Percentiles rank a stretch among this genome's conserved stretches.
phyloP scores from a whole-genome alignment of 1,140 invertebrate species.

The Charaxes varanes region DNA sequence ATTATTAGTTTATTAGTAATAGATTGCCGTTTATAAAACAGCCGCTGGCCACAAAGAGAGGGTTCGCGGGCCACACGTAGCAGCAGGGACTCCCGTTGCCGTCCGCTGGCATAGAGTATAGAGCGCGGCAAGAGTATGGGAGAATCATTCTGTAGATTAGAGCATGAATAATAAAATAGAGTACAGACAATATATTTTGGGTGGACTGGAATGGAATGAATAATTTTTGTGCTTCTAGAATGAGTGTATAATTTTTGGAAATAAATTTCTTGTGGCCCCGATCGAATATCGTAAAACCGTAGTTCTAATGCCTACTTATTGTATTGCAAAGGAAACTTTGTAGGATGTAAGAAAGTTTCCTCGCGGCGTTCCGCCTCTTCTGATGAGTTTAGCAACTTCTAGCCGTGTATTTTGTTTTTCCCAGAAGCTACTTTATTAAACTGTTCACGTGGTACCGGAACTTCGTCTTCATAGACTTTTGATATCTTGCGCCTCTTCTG shows the following conservation, averaged over 20 bases:
- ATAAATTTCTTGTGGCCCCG: background rate
- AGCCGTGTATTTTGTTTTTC: slow-evolving; percentile 15
- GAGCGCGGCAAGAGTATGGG: too few relatives aligned
- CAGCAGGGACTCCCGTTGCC: too few relatives aligned
- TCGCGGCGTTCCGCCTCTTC: slow-evolving; percentile 23
- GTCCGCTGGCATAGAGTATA: too few relatives aligned
- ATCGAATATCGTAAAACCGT: background rate
- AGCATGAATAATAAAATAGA: too few relatives aligned
- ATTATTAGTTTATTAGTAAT: too few relatives aligned
- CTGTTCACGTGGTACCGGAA: slow-evolving; percentile 19
- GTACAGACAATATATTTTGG: too few relatives aligned
- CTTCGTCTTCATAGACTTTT: slow-evolving; percentile 12
- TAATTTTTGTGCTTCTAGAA: too few relatives aligned
- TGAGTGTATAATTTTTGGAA: background rate
- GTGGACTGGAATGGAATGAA: too few relatives aligned
- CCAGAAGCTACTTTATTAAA: slow-evolving; percentile 19
- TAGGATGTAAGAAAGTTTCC: slow-evolving; percentile 53
- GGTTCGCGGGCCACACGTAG: too few relatives aligned
- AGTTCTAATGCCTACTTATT: slow-evolving; percentile 13
- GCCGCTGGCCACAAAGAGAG: too few relatives aligned
- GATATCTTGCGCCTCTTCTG: slow-evolving; percentile 2
- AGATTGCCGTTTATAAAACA: too few relatives aligned
- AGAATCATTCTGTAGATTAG: too few relatives aligned
- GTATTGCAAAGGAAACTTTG: slow-evolving; percentile 23
- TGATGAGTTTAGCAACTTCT: slow-evolving; percentile 33